Conservation (phyloP, 2,888 invertebrate species). For the Leucophenga maculata region DNA sequence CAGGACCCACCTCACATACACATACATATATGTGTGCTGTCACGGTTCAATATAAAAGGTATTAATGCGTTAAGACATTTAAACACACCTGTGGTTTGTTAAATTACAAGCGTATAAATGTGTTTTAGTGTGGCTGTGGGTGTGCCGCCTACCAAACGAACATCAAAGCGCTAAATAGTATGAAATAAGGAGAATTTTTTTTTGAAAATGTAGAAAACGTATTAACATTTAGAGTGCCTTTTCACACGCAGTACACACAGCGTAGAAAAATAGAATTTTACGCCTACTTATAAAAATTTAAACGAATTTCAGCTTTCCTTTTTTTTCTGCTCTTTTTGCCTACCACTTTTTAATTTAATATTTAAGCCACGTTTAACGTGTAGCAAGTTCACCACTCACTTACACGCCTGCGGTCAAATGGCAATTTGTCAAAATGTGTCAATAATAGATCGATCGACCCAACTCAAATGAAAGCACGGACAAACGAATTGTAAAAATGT, state of each 20-base stretch:
- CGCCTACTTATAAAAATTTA: background rate
- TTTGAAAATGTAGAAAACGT: background rate
- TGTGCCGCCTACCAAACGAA: background rate
- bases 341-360: background rate
- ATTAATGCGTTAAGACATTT: conserved; percentile 17
- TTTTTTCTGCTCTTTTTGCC: background rate
- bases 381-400: conserved; percentile 4
- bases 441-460: conserved; percentile 50
- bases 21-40: too few relatives aligned
- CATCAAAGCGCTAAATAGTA: conserved; percentile 2
- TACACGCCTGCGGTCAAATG: conserved; percentile 41
- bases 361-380: conserved; percentile 25
- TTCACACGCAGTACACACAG: too few relatives aligned
- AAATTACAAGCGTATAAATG: background rate
- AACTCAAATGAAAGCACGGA: conserved; percentile 1
- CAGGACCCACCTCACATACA: too few relatives aligned
- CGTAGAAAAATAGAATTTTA: background rate
- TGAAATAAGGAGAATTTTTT: conserved; percentile 4
- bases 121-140: background rate
- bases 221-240: conserved; percentile 6
- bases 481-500: conserved; percentile 23
- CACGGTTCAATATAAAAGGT: conserved; percentile 4
- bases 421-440: conserved; percentile 66
- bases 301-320: background rate
- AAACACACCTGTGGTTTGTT: conserved; percentile 1